Evolutionary conservation across 2,797 vertebrate genomes (phyloP).

Genomic region (Sphenopsis melanotis): DNA sequence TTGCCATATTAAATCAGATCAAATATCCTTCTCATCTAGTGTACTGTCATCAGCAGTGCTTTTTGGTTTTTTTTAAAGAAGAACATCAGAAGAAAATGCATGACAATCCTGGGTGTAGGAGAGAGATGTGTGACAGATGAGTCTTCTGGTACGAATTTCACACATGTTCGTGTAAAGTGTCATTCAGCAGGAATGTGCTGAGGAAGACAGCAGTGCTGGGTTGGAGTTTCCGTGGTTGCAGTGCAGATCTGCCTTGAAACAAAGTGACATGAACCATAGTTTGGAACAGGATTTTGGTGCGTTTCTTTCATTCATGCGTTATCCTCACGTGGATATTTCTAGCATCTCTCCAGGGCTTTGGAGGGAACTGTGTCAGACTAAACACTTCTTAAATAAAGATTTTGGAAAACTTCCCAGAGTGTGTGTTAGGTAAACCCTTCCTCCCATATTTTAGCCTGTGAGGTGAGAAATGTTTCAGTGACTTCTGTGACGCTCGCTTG

Average conservation of each 20-base stretch:
- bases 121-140: constrained; percentile 22
- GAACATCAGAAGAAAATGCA: neutral
- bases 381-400: constrained; percentile 46
- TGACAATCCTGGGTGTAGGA: neutral
- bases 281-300: neutral
- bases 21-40: constrained; percentile 1
- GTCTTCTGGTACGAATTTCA: neutral
- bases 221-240: neutral
- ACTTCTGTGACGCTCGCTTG: neutral
- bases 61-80: neutral
- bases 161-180: neutral
- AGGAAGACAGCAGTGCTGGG: neutral
- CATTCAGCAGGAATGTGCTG: constrained; percentile 38
- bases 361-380: constrained; percentile 46
- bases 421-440: constrained; percentile 33
- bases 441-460: neutral
- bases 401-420: constrained; percentile 41
- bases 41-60: neutral
- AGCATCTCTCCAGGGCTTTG: neutral
- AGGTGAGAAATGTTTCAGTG: constrained; percentile 36
- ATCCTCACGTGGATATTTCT: neutral
- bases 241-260: neutral
- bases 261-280: neutral
- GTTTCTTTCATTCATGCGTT: neutral
- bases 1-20: neutral